Conservation (phyloP, 2,113 vertebrate species). For the Lagopus muta region DNA sequence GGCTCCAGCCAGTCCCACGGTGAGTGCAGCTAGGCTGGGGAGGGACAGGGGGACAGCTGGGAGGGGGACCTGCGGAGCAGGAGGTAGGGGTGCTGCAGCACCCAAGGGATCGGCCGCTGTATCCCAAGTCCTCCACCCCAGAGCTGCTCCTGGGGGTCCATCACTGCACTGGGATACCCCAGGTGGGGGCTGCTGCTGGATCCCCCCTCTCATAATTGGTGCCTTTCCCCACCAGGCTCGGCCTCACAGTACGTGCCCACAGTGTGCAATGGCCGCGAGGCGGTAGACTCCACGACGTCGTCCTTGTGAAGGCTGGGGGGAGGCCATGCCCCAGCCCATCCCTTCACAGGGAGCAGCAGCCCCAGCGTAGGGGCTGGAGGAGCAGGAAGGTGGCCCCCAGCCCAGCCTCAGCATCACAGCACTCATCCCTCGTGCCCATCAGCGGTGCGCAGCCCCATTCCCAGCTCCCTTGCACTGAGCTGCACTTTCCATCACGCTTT, state of each 20-base stretch:
- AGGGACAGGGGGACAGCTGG: neutral
- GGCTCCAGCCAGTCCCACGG: constrained; percentile 88
- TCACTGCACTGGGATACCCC: accelerated
- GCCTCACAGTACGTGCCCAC: constrained; percentile 91
- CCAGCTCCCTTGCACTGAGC: accelerated
- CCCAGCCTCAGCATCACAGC: neutral
- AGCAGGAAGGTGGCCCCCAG: neutral
- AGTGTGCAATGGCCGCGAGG: constrained; percentile 94
- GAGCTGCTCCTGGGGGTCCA: accelerated
- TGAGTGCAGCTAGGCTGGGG: constrained; percentile 27
- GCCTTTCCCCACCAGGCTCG: constrained; percentile 76
- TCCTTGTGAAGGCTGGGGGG: constrained; percentile 84
- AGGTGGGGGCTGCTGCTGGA: neutral
- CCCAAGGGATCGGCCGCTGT: neutral
- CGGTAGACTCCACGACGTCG: constrained; percentile 95
- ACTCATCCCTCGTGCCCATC: neutral
- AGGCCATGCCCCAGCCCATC: neutral
- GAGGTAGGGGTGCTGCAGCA: neutral
- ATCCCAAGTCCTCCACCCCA: neutral
- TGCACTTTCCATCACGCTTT: accelerated
- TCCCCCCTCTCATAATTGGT: neutral
- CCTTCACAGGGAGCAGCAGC: neutral
- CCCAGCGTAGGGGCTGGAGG: accelerated
- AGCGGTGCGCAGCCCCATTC: neutral
- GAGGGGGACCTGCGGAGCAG: neutral